Percentiles rank a stretch among this genome's conserved stretches.
Conservation (phyloP, 2,797 vertebrate genomes). For the Alectoris magna region DNA sequence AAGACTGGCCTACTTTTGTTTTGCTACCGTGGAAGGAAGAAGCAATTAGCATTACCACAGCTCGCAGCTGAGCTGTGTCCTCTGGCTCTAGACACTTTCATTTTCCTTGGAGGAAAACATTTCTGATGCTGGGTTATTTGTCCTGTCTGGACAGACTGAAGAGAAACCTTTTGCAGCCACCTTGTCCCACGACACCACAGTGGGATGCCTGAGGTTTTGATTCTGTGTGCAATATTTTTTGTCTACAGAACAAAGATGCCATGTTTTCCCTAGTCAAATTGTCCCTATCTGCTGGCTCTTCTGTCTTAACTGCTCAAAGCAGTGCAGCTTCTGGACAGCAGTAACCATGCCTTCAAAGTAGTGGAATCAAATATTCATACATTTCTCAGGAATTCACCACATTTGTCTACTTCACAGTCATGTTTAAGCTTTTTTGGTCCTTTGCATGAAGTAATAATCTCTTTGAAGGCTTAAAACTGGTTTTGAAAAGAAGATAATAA, state of each 20-base stretch:
- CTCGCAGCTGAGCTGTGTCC: not conserved
- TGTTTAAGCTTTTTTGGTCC: not conserved
- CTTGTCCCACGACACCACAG: not conserved
- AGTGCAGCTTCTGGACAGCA: not conserved
- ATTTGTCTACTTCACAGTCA: not conserved
- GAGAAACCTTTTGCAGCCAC: not conserved
- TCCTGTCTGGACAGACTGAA: not conserved
- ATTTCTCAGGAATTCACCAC: not conserved
- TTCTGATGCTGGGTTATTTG: not conserved
- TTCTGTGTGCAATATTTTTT: not conserved
- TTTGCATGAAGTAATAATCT: not conserved
- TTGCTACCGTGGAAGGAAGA: not conserved
- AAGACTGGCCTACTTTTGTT: not conserved
- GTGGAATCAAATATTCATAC: not conserved
- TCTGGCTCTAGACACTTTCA: not conserved
- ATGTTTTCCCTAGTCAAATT: not conserved
- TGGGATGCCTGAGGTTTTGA: not conserved
- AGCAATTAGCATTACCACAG: not conserved
- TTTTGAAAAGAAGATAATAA: conserved; percentile 1
- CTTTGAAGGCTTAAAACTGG: not conserved
- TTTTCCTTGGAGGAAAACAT: not conserved
- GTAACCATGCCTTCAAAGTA: not conserved
- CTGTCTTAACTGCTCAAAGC: not conserved
- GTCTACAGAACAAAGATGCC: not conserved
- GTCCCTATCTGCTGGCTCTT: not conserved